phyloP scores from a whole-genome alignment of 2,888 invertebrate species.

The Serripes groenlandicus region DNA sequence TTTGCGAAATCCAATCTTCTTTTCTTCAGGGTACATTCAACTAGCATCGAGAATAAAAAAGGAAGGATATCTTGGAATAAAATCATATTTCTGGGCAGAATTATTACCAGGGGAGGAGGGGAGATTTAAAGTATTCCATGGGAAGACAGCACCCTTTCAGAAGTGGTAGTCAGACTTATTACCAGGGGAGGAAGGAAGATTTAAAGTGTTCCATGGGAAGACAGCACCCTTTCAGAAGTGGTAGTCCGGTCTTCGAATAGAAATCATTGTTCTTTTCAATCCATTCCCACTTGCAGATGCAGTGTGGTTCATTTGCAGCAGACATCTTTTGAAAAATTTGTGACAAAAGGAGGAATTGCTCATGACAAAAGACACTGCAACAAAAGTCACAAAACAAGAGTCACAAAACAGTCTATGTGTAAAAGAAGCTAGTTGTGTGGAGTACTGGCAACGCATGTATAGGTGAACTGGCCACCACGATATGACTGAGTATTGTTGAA shows the following conservation, averaged over 20 bases:
- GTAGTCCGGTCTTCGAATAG: no score
- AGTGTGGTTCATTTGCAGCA: no score
- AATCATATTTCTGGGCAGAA: conserved; percentile 76
- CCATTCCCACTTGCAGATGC: no score
- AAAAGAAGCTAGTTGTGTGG: no score
- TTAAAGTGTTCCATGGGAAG: conserved; percentile 72
- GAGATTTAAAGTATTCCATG: conserved; percentile 71
- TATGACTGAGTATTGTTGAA: no score
- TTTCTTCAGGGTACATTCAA: conserved; percentile 67
- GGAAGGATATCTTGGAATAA: conserved; percentile 72
- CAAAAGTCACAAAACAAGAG: no score
- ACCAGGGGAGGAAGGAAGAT: conserved; percentile 58
- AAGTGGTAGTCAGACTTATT: conserved; percentile 67
- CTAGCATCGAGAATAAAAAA: conserved; percentile 63
- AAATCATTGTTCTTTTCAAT: no score
- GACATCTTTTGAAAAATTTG: not conserved
- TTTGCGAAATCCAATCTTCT: no score
- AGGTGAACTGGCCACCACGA: no score
- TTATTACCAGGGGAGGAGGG: conserved; percentile 57
- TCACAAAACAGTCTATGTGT: no score
- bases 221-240: conserved; percentile 72
- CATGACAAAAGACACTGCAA: no score
- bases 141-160: conserved; percentile 71
- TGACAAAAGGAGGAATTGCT: not conserved
- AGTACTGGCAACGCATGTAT: no score